phyloP scores from a whole-genome alignment of 2,797 vertebrate genomes.

The Poeciliopsis turneri region DNA sequence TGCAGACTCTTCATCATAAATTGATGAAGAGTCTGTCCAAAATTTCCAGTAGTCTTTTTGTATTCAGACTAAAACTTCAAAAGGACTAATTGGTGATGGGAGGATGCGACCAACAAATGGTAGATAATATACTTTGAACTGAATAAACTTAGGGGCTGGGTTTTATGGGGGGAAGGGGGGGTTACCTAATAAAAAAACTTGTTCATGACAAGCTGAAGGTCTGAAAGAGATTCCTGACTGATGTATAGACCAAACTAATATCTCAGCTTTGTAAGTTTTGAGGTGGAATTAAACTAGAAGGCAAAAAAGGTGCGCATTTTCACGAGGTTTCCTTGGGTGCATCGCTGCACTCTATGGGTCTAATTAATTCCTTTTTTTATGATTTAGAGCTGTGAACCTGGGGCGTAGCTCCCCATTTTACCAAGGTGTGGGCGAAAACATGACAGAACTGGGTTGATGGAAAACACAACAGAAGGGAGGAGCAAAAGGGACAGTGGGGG shows the following conservation, averaged over 20 bases:
- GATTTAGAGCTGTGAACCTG: constrained; percentile 65
- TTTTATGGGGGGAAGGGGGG: too few relatives aligned
- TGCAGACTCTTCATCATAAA: background rate
- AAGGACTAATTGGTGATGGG: background rate
- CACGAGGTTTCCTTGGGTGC: constrained; percentile 72
- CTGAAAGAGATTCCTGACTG: constrained; percentile 13
- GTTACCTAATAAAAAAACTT: background rate
- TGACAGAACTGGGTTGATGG: constrained; percentile 15
- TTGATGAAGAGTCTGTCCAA: background rate
- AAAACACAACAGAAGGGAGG: constrained; percentile 29
- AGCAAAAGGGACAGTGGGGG: constrained; percentile 46
- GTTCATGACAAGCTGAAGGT: background rate
- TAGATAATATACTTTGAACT: background rate
- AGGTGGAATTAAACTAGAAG: constrained; percentile 41
- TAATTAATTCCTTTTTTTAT: constrained; percentile 79
- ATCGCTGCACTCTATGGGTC: constrained; percentile 52
- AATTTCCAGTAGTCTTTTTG: background rate
- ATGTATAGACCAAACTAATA: constrained; percentile 21
- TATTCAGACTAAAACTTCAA: background rate
- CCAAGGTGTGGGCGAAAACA: constrained; percentile 42
- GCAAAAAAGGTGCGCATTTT: constrained; percentile 69
- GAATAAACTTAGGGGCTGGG: too few relatives aligned
- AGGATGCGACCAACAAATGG: background rate
- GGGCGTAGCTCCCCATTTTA: constrained; percentile 21
- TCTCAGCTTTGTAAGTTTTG: constrained; percentile 26